phyloP scores from a whole-genome alignment of 2,797 vertebrate species.

The Apodemus agrarius region DNA sequence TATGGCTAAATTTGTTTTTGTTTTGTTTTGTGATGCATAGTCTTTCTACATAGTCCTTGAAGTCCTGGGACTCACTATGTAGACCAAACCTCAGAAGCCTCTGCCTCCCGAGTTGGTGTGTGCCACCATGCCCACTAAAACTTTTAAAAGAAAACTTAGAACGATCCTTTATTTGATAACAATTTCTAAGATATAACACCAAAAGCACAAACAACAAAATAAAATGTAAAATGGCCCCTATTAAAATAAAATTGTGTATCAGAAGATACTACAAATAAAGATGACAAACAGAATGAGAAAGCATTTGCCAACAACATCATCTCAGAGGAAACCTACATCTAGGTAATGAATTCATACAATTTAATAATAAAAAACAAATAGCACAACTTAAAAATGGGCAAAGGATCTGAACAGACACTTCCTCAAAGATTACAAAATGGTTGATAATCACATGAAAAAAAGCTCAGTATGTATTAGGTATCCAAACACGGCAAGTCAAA shows the following conservation, averaged over 20 bases:
- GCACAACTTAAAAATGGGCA: slow-evolving; percentile 30
- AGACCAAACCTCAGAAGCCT: not conserved
- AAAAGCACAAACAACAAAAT: slow-evolving; percentile 58
- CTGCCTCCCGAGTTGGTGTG: not conserved
- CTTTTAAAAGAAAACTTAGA: slow-evolving; percentile 43
- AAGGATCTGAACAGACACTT: slow-evolving; percentile 29
- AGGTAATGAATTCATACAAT: slow-evolving; percentile 49
- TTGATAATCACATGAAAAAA: not conserved
- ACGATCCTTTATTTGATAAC: slow-evolving; percentile 48
- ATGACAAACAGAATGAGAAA: slow-evolving; percentile 37
- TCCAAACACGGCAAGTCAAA: slow-evolving; percentile 30
- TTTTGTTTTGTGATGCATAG: not conserved
- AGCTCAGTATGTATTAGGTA: not conserved
- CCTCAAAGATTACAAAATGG: slow-evolving; percentile 48
- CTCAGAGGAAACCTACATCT: not conserved
- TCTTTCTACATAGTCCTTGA: not conserved
- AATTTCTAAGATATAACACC: slow-evolving; percentile 26
- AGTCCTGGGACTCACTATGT: not conserved
- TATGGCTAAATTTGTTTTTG: not conserved
- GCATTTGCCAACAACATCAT: slow-evolving; percentile 44
- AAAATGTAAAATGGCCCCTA: slow-evolving; percentile 27
- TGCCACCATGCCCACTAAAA: slow-evolving; percentile 18
- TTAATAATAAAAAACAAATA: slow-evolving; percentile 43
- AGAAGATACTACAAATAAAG: slow-evolving; percentile 29
- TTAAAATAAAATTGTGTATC: slow-evolving; percentile 51